phyloP scores from a whole-genome alignment of 2,113 vertebrate species.

The Motacilla tschutschensis region DNA sequence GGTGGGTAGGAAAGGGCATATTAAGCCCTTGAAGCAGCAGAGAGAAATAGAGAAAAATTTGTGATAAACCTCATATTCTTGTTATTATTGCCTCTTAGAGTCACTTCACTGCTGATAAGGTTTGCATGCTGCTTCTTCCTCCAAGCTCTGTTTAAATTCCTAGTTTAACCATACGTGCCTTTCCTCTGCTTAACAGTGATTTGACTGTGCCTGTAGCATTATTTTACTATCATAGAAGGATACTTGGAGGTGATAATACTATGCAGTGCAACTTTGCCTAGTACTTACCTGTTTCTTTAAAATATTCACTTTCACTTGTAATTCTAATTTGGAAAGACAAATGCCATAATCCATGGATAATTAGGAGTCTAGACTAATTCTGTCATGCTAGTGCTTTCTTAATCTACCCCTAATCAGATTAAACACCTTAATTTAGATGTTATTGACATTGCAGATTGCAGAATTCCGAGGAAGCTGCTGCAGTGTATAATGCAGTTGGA shows the following conservation, averaged over 20 bases:
- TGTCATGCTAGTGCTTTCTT: conserved; percentile 23
- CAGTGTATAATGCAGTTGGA: not conserved
- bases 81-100: not conserved
- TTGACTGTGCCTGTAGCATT: not conserved
- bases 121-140: not conserved
- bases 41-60: not conserved
- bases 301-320: conserved; percentile 6
- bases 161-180: not conserved
- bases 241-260: not conserved
- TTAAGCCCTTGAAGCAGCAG: not conserved
- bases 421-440: conserved; percentile 15
- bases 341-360: conserved; percentile 32
- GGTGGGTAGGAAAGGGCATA: not conserved
- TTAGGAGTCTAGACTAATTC: conserved; percentile 37
- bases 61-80: not conserved
- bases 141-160: not conserved
- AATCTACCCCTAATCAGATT: conserved; percentile 28
- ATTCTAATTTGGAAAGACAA: conserved; percentile 17
- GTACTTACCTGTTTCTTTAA: not conserved
- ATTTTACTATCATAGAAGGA: not conserved
- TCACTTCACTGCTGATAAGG: not conserved
- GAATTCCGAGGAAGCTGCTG: not conserved
- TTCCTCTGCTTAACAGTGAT: not conserved
- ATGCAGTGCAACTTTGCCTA: not conserved
- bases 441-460: not conserved